Evolutionary conservation across 2,888 invertebrate species (phyloP), one percentile per base, ranked within the genome.

Genomic region (Orchesellides sinensis): DNA sequence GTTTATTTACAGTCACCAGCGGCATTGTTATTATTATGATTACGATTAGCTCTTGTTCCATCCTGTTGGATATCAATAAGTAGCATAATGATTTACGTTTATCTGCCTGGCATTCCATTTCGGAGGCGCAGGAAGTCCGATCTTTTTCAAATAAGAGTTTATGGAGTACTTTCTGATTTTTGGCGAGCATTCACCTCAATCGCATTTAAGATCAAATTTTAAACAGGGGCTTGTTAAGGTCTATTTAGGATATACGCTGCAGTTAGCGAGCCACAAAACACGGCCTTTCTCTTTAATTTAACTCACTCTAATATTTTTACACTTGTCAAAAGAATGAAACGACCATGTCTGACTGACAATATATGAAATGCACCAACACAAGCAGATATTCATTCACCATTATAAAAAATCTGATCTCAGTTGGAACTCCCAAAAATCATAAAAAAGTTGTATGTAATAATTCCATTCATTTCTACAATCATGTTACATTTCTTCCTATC

Each of bases 61-160:
- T 63, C 61, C 47, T 59, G 75, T 52, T 21, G 52, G 63, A 74
- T 61, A 17, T 56, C 27, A n/a, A n/a, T n/a, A 72, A 72, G 72
- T 63, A 40, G 66, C 75, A 65, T 54, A n/a, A 66, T 65, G 65
- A 65, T 65, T 65, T 75, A 75, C 52, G 66, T 66, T 59, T 6
- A 25, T 21, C 59, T 25, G 45, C 35, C 49, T 25, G 35, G 63
- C 73, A 73, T 40, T 10, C 40, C 40, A 40, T 40, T 14, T 5
- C n/a, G 40, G 10, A 40, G 40, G 32, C 10, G 10, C 8, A 56
- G 54, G 29, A 52, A 69, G 45, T 69, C 12, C 49, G n/a, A 32
- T 32, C 5, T 10, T 32, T 40, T 1, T 14, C 40, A 14, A 54
- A 19, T 19, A 19, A 47, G 27, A 66, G 25, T 17, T 47, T 32